Percentiles rank a stretch among this genome's conserved stretches.
These are phyloP conservation scores for Andricus grossulariae DNA, from an alignment of 1,140 invertebrate species.

Conservation along the genomic window DNA sequence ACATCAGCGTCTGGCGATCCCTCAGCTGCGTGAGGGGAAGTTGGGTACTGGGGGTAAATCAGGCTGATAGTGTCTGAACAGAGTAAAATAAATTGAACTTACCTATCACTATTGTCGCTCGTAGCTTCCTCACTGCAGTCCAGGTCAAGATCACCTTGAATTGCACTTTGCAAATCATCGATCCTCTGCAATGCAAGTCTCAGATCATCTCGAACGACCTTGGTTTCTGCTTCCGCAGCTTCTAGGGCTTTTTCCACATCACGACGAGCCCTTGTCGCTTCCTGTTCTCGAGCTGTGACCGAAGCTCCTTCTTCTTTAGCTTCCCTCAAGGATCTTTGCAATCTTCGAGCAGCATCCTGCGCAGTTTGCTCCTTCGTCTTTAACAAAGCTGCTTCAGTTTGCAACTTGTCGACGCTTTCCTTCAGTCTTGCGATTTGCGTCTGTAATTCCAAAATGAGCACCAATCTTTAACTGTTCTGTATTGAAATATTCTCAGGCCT, in stretches of 20 bases:
- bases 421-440: constrained; percentile 87
- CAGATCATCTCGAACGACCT: constrained; percentile 82
- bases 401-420: constrained; percentile 88
- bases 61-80: no score
- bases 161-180: constrained; percentile 89
- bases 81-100: constrained; percentile 37
- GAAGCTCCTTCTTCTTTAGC: constrained; percentile 83
- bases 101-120: constrained; percentile 81
- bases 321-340: constrained; percentile 83
- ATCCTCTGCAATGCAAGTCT: constrained; percentile 89
- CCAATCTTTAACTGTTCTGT: no score
- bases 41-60: no score
- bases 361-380: constrained; percentile 84
- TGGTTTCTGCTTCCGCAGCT: constrained; percentile 80
- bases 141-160: constrained; percentile 84
- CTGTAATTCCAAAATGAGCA: constrained; percentile 60
- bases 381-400: constrained; percentile 83
- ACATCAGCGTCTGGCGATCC: no score
- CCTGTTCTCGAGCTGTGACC: constrained; percentile 82
- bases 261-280: constrained; percentile 81
- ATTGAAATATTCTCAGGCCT: no score
- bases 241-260: constrained; percentile 84
- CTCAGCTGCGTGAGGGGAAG: no score
- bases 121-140: constrained; percentile 77
- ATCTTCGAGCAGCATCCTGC: constrained; percentile 85